phyloP scores from a whole-genome alignment of 2,888 invertebrate genomes.

The Philereme vetulata region DNA sequence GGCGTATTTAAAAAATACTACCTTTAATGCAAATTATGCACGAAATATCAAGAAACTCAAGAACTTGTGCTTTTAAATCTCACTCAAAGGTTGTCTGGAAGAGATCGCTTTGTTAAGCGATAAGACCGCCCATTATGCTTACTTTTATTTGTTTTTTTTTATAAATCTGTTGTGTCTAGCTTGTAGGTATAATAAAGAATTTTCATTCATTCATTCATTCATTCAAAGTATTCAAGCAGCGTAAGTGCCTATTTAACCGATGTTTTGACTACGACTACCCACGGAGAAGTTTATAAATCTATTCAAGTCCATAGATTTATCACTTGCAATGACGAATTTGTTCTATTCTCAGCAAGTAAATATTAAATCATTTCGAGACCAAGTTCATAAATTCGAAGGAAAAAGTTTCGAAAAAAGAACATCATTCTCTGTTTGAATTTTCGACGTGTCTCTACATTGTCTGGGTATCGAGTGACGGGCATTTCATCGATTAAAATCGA shows the following conservation, averaged over 20 bases:
- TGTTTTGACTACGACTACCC: constrained; percentile 68
- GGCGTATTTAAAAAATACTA: too few relatives aligned
- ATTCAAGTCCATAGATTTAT: constrained; percentile 47
- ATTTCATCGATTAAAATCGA: constrained; percentile 70
- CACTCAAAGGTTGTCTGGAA: too few relatives aligned
- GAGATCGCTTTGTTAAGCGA: too few relatives aligned
- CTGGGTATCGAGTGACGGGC: constrained; percentile 56
- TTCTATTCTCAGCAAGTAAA: constrained; percentile 34
- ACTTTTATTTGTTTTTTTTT: too few relatives aligned
- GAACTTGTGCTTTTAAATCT: too few relatives aligned
- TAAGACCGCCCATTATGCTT: too few relatives aligned
- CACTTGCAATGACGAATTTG: constrained; percentile 46
- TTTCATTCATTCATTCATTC: too few relatives aligned
- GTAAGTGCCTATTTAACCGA: constrained; percentile 40
- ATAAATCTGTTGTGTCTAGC: too few relatives aligned
- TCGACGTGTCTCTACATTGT: constrained; percentile 68
- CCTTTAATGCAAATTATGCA: too few relatives aligned
- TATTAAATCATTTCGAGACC: constrained; percentile 38
- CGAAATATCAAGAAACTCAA: constrained; percentile 16
- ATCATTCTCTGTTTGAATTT: constrained; percentile 50
- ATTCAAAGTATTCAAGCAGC: constrained; percentile 6
- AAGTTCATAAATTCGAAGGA: constrained; percentile 35
- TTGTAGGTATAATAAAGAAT: too few relatives aligned
- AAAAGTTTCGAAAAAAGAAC: constrained; percentile 47
- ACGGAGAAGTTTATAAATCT: constrained; percentile 50